Evolutionary conservation across 2,797 vertebrate species (phyloP), one percentile per base, ranked within the genome.

Genomic region (Echeneis naucrates): DNA sequence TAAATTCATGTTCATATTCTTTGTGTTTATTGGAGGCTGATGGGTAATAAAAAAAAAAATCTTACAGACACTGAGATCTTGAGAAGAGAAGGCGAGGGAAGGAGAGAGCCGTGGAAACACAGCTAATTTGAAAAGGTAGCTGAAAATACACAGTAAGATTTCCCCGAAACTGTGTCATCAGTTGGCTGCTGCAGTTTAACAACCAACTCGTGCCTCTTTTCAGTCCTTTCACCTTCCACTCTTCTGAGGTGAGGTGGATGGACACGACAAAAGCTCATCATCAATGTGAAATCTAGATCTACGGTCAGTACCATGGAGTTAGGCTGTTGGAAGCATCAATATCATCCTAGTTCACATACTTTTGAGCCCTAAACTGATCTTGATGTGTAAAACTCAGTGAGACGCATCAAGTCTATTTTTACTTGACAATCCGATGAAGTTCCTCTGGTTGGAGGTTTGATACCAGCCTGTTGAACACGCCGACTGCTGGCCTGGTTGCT

Each of bases 61-160:
- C n/a, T 3, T 38, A 5, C 37, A 7, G 16, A 47, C 17, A 33
- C 9, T 2, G 40, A 42, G 8, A 44, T 17, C 5, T 2, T 19
- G 12, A 45, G 32, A n/a, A 12, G 45, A 17, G 17, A 6, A 19
- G 4, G 37, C 16, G 6, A 8, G 8, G 7, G 42, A n/a, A 8
- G 2, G 42, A 9, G 19, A 6, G 19, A 44, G 19, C 17, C 42
- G 5, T 40, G 2, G 38, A 5, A 2, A 17, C 38, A 6, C 27
- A 26, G 47, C 7, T 50, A 21, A 30, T 14, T 8, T 55, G 55
- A 48, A 40, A 38, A 11, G 40, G 19, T 5, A 33, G 33, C 14
- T 42, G 33, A 7, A 53, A 50, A 71, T 61, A 56, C 44, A 27
- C 57, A 32, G 4, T 5, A 56, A 50, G 56, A 37, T 68, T 72